A percentile compares a stretch with the other conserved stretches of the same genome.
Conservation (phyloP, 2,797 vertebrate species). For the Gallinago nigripennis region DNA sequence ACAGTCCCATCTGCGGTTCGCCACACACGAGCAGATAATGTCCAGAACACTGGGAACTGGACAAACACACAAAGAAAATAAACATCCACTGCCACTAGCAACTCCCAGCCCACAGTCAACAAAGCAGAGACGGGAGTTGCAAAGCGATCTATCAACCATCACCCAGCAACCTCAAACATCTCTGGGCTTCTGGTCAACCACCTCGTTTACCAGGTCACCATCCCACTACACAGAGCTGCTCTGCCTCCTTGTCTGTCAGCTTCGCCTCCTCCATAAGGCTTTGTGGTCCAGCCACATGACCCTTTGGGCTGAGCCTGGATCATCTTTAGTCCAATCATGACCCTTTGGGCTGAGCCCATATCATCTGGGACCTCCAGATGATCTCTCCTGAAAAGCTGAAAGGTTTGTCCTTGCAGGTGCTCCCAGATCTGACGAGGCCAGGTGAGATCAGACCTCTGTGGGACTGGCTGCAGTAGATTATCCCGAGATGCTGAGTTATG, state of each 20-base stretch:
- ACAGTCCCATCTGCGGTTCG: fast-evolving
- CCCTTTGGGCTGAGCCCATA: neutral
- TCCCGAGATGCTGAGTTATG: fast-evolving
- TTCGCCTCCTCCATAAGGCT: neutral
- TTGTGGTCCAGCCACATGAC: neutral
- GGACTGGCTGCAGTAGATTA: neutral
- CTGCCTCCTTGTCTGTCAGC: neutral
- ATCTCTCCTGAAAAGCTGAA: neutral
- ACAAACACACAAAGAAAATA: neutral
- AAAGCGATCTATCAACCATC: neutral
- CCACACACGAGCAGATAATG: neutral
- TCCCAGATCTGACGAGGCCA: neutral
- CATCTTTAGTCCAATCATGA: too few species aligned
- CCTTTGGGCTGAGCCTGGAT: neutral
- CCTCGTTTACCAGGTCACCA: neutral
- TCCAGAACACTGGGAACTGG: neutral
- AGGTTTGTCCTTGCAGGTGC: neutral
- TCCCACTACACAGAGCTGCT: fast-evolving
- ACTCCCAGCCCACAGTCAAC: slow-evolving; percentile 6
- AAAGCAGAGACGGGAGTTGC: neutral
- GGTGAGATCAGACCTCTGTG: neutral
- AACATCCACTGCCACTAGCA: neutral
- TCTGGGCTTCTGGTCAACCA: neutral
- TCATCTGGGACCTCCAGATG: neutral
- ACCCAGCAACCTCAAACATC: neutral